These are phyloP conservation scores for Glaucopsyche alexis DNA, from an alignment of 2,888 invertebrate genomes.

Conservation along the genomic window DNA sequence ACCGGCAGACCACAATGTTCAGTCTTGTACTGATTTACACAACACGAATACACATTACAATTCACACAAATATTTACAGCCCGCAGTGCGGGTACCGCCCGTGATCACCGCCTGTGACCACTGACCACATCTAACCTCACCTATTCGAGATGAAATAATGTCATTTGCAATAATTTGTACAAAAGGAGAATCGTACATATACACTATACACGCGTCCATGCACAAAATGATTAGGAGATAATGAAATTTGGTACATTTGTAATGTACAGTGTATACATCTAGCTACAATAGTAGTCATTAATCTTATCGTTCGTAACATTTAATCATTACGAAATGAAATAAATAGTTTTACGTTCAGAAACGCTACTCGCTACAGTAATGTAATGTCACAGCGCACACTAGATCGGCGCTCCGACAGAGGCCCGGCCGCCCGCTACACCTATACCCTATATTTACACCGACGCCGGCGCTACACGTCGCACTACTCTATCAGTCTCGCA, in stretches of 20 bases:
- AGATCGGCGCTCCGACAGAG: neutral
- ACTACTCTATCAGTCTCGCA: slow-evolving; percentile 3
- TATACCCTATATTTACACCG: neutral
- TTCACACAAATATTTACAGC: slow-evolving; percentile 3
- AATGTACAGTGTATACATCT: neutral
- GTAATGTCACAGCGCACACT: neutral
- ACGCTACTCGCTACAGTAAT: neutral
- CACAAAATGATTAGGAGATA: neutral
- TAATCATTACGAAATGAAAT: neutral
- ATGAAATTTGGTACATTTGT: neutral
- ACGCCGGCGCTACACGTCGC: neutral
- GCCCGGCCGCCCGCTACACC: neutral
- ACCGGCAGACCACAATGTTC: neutral
- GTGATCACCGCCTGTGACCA: neutral
- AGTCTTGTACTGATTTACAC: neutral
- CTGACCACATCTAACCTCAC: neutral
- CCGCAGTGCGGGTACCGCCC: neutral
- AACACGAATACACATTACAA: neutral
- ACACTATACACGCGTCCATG: neutral
- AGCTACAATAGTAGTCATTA: neutral
- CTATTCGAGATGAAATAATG: neutral
- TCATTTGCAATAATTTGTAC: neutral
- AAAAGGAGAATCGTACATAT: neutral
- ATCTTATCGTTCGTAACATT: neutral
- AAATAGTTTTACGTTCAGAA: neutral